These are phyloP conservation scores for Ectemnius continuus DNA, from an alignment of 2,888 invertebrate species.

Conservation along the genomic window DNA sequence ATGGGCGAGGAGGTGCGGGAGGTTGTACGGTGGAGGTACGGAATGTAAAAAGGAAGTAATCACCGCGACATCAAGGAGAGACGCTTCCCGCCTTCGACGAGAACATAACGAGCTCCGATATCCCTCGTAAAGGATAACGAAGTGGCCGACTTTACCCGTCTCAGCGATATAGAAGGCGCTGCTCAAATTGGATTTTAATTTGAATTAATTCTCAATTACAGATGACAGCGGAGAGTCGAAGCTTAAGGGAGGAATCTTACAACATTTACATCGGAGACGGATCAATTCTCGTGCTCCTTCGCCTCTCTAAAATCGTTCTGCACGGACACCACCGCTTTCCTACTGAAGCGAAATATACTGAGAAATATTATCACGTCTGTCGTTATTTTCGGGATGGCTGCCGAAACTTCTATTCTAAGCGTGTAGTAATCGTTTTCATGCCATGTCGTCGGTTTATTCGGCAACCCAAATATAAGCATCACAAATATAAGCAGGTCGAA, in stretches of 20 bases:
- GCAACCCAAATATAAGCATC: no score
- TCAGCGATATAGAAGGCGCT: conserved; percentile 44
- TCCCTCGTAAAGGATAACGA: conserved; percentile 56
- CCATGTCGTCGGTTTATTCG: no score
- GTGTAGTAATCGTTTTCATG: no score
- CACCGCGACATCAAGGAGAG: conserved; percentile 45
- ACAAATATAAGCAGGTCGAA: no score
- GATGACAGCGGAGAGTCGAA: conserved; percentile 35
- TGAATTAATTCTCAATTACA: conserved; percentile 62
- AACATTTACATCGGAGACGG: conserved; percentile 46
- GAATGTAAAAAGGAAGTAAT: conserved; percentile 36
- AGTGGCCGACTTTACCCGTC: conserved; percentile 39
- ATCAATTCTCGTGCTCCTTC: conserved; percentile 47
- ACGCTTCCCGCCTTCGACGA: conserved; percentile 50
- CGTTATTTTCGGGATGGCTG: no score
- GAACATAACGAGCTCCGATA: conserved; percentile 60
- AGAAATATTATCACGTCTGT: no score
- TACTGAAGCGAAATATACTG: no score
- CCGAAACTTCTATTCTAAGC: no score
- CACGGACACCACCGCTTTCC: background rate
- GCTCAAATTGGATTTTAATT: conserved; percentile 62
- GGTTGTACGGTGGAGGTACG: background rate
- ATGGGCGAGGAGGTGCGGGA: background rate
- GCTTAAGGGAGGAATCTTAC: conserved; percentile 47
- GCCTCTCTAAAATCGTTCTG: conserved; percentile 11